Base-by-base conservation (phyloP, 2,888 invertebrate species). In the Phengaris arion region DNA sequence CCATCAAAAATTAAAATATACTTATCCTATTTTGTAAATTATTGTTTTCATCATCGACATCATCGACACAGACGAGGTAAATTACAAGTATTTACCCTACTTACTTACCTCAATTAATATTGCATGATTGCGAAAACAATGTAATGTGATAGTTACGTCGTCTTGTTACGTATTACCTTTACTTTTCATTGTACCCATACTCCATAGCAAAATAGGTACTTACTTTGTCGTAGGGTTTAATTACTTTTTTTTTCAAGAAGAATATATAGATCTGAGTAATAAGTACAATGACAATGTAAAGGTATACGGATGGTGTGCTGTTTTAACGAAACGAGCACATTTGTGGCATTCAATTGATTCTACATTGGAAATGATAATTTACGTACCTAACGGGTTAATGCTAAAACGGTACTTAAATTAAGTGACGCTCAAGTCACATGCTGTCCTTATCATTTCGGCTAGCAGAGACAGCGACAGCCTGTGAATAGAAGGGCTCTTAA, bases 121-220 rank as follows among this genome's bases (percentile, higher is more conserved):
- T 64, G 22, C 59, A 64, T 64, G 64, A 64, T 64, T 64, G 64
- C 35, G 64, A 64, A 64, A 64, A 64, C 64, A 64, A 64, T 64
- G 64, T 64, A 64, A 64, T 64, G 64, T 64, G 64, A 64, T 64
- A 64, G 64, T 64, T 64, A 35, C 59, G 59, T 59, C 59, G 59
- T 59, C 59, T 22, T n/a, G 59, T 59, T 59, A 64, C 64, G 64
- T 64, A 64, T 13, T 45, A 45, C 64, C 64, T 64, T 35, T 64
- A 64, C 64, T 64, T 64, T 64, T 64, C 59, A 64, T 64, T 10
- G 22, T 64, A 45, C 45, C 64, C 45, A 22, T 22, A 22, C 22
- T 22, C 22, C 22, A 64, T 64, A 64, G 64, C 6, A 45, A 64
- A 13, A 64, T 64, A 52, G 8, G 10, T 8, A 52, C 4, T 52